Percentiles rank a stretch among this genome's conserved stretches.
phyloP scores from a whole-genome alignment of 2,797 vertebrate genomes.

The Alcedo atthis region DNA sequence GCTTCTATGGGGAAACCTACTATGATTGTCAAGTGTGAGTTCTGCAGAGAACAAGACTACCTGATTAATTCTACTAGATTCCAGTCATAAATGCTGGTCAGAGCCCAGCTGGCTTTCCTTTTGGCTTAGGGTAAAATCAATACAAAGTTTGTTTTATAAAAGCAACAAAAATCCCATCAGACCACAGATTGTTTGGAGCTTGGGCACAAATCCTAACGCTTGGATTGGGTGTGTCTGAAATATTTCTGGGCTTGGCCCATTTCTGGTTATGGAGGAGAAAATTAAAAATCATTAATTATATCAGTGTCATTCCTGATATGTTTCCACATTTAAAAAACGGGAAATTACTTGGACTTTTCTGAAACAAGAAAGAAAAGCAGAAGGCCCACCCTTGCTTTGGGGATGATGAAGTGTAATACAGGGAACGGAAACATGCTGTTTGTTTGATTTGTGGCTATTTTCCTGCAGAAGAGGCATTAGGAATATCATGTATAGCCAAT shows the following conservation, averaged over 20 bases:
- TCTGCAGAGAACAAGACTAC: not conserved
- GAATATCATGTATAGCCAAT: not conserved
- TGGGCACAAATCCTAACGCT: slow-evolving; percentile 47
- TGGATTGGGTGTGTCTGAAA: slow-evolving; percentile 52
- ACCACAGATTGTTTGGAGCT: slow-evolving; percentile 8
- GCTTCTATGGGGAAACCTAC: not conserved
- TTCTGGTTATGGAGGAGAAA: slow-evolving; percentile 36
- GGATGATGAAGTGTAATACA: slow-evolving; percentile 21
- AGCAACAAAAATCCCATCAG: slow-evolving; percentile 55
- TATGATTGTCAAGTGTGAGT: not conserved
- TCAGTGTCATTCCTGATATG: not conserved
- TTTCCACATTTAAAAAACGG: slow-evolving; percentile 26
- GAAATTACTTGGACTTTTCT: slow-evolving; percentile 28
- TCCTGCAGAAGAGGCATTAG: slow-evolving; percentile 33
- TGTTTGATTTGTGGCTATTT: slow-evolving; percentile 26
- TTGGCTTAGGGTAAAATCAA: slow-evolving; percentile 37
- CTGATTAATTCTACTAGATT: not conserved
- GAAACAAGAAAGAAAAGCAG: slow-evolving; percentile 25
- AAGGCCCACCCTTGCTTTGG: slow-evolving; percentile 52
- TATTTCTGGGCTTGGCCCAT: slow-evolving; percentile 19
- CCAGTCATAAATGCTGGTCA: not conserved
- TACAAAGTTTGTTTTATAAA: slow-evolving; percentile 53
- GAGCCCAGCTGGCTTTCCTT: slow-evolving; percentile 27
- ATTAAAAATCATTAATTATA: slow-evolving; percentile 24
- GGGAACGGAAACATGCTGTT: not conserved